Percentiles rank a stretch among this genome's conserved stretches.
These are phyloP conservation scores for Apostichopus parvimensis DNA, from an alignment of 35 echinoderm and acorn worm species.

Conservation along the genomic window DNA sequence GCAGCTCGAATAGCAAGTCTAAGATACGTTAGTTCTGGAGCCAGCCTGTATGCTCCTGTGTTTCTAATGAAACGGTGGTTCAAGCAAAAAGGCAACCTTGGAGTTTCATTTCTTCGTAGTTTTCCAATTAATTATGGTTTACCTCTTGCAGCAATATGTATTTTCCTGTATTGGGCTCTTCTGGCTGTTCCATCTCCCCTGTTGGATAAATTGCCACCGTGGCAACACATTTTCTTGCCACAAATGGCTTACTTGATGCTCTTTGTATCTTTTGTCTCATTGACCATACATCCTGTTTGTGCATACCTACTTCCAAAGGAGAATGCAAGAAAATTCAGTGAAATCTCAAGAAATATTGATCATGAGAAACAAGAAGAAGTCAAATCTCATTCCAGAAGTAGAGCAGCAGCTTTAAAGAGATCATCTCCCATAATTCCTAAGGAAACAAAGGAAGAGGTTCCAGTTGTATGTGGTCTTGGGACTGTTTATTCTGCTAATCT, in stretches of 20 bases:
- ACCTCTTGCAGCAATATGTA: constrained; percentile 62
- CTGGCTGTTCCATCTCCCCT: constrained; percentile 75
- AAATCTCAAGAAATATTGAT: background rate
- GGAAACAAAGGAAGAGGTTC: constrained; percentile 26
- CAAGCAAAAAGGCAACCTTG: constrained; percentile 69
- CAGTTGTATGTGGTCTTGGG: constrained; percentile 73
- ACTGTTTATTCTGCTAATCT: constrained; percentile 70
- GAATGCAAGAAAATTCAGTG: constrained; percentile 10
- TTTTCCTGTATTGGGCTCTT: constrained; percentile 88
- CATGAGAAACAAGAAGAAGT: background rate
- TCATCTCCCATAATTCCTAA: background rate
- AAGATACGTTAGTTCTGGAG: constrained; percentile 80
- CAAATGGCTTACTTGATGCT: constrained; percentile 66
- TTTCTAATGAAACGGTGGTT: constrained; percentile 68
- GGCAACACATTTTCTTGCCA: constrained; percentile 84
- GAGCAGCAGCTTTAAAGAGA: background rate
- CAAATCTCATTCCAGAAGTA: background rate
- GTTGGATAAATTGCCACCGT: constrained; percentile 71
- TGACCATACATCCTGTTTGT: constrained; percentile 50
- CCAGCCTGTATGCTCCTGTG: constrained; percentile 54
- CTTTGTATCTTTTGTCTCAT: constrained; percentile 48
- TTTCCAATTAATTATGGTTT: constrained; percentile 68
- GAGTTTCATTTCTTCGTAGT: constrained; percentile 38
- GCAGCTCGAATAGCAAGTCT: constrained; percentile 50
- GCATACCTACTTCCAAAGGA: constrained; percentile 50